These are phyloP conservation scores for Brachionus paranguensis DNA, from an alignment of 1,140 invertebrate species.

Conservation along the genomic window DNA sequence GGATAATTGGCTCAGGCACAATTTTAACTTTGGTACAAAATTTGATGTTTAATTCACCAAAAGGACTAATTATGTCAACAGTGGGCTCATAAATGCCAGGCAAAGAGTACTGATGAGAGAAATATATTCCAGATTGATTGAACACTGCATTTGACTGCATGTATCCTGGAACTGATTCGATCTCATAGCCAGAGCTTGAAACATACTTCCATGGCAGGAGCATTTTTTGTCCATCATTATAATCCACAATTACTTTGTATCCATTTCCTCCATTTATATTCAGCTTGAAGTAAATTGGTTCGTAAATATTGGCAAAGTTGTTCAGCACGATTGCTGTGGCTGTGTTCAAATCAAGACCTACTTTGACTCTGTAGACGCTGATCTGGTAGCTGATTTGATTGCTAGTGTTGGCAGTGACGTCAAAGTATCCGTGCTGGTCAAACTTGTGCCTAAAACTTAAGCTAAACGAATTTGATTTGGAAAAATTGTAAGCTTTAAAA, in stretches of 20 bases:
- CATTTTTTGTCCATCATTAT: neutral
- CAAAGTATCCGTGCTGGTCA: neutral
- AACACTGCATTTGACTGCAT: neutral
- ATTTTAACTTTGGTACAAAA: neutral
- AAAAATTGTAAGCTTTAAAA: neutral
- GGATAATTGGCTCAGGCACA: neutral
- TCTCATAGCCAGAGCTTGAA: neutral
- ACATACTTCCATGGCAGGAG: neutral
- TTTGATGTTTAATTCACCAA: neutral
- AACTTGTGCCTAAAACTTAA: neutral
- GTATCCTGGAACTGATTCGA: neutral
- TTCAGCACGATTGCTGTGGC: neutral
- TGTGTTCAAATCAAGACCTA: conserved; percentile 9
- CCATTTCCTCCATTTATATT: conserved; percentile 30
- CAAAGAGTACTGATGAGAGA: neutral
- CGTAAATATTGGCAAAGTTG: neutral
- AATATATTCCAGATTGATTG: neutral
- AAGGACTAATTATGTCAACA: neutral
- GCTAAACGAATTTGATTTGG: neutral
- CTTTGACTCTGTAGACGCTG: neutral
- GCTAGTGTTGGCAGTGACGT: neutral
- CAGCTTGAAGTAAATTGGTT: neutral
- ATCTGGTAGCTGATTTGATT: conserved; percentile 22
- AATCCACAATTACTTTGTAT: conserved; percentile 1
- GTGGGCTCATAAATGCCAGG: neutral